Base-by-base conservation (phyloP, 2,113 vertebrate genomes). In the Mastomys natalensis region DNA sequence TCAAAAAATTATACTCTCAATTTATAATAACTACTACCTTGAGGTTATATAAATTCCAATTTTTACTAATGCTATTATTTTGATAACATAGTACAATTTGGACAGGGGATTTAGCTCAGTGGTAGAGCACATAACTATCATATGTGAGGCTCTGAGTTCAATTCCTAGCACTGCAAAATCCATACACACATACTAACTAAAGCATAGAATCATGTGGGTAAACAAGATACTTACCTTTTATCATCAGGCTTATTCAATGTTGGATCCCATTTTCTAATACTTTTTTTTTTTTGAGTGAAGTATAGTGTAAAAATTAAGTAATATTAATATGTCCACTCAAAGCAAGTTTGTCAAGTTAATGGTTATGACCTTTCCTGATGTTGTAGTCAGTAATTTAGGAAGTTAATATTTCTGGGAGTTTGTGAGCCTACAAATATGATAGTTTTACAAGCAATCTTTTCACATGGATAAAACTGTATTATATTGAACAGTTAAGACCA, bases 61-160 rank as follows among this genome's bases (percentile, higher is more conserved):
- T 97, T 96, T 95, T 64, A 90, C 34, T 58, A 97, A 48, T 86
- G 9, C 22, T 95, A 0, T 84, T 80, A 48, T 94, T 96, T 96
- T 90, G 2, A 48, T 88, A 12, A 62, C 89, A 93, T 92, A 96
- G 81, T 96, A 43, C 0, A 45, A 51, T 95, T 31, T 58, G 43
- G 62, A 7, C 31, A 10, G 55, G 58, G 74, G 60, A 53, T 78
- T 45, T n/a, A 24, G 7, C 22, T 66, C 34, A 51, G 4, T n/a
- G 34, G 43, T 90, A 78, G 74, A 66, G 21, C 7, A 15, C 31
- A 17, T 77, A 13, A 21, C 55, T 64, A 17, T 45, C 40, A 9
- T 51, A 16, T 64, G 26, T 34, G 11, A 64, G 58, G 21, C 34
- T 45, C 60, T n/a, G 7, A 8, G 21, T 17, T 90, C 22, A 26